These are phyloP conservation scores for Lacanobia oleracea DNA, from an alignment of 2,888 invertebrate genomes.

Conservation along the genomic window DNA sequence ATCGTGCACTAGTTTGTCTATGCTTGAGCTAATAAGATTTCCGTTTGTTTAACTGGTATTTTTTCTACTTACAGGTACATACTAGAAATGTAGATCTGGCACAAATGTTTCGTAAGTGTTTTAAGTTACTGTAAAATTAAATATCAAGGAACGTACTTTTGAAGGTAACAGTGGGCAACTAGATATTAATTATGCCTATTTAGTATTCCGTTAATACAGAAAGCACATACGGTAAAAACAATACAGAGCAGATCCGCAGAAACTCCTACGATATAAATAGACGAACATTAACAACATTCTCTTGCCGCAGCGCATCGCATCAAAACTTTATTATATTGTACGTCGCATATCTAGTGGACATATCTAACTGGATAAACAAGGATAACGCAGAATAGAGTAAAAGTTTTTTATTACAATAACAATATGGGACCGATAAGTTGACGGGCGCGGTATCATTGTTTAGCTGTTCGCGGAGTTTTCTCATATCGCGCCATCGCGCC, in stretches of 20 bases:
- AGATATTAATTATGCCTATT: neutral
- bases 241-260: neutral
- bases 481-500: conserved; percentile 83
- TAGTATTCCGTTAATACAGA: conserved; percentile 11
- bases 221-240: neutral
- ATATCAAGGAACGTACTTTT: neutral
- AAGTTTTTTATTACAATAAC: conserved; percentile 81
- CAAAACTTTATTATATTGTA: conserved; percentile 47
- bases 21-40: conserved; percentile 6
- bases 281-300: conserved; percentile 29
- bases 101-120: conserved; percentile 37
- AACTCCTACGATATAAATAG: conserved; percentile 20
- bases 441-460: conserved; percentile 75
- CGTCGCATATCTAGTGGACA: conserved; percentile 49
- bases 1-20: conserved; percentile 2
- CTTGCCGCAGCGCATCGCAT: conserved; percentile 31
- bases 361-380: conserved; percentile 63
- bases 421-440: conserved; percentile 77
- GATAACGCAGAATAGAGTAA: conserved; percentile 66
- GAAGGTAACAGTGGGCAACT: neutral
- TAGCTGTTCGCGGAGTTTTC: conserved; percentile 78
- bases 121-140: conserved; percentile 29
- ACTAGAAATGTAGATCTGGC: conserved; percentile 14
- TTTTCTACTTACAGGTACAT: conserved; percentile 48
- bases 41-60: conserved; percentile 40